A percentile compares a stretch with the other conserved stretches of the same genome.
Evolutionary conservation across 2,113 vertebrate species (phyloP).

Genomic region (Strix aluco): DNA sequence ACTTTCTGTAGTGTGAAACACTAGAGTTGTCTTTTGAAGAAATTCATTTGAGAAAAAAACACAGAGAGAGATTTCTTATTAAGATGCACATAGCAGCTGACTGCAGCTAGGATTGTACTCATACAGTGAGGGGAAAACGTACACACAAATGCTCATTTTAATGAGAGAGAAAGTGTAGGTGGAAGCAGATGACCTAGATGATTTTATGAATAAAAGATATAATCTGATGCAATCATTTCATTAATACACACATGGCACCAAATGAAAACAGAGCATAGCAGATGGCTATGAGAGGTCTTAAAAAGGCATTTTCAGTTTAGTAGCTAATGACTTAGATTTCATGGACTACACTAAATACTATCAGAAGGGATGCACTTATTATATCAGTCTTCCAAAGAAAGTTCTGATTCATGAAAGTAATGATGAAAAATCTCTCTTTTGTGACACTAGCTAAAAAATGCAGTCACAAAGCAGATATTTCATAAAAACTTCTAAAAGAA

Average conservation of each 20-base stretch:
- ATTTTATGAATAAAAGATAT: constrained; percentile 74
- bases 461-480: neutral
- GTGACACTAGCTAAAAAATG: neutral
- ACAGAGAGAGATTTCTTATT: neutral
- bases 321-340: constrained; percentile 74
- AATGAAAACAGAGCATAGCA: constrained; percentile 72
- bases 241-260: constrained; percentile 75
- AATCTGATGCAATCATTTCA: constrained; percentile 78
- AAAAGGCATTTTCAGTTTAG: constrained; percentile 74
- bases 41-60: neutral
- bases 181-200: constrained; percentile 50
- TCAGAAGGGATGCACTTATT: neutral
- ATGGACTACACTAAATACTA: constrained; percentile 49
- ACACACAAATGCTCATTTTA: neutral
- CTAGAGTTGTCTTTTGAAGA: neutral
- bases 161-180: constrained; percentile 7
- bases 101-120: neutral
- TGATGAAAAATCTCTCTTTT: neutral
- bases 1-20: neutral
- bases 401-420: neutral
- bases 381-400: neutral
- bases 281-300: constrained; percentile 71
- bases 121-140: fast-evolving
- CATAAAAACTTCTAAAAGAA: neutral
- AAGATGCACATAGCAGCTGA: neutral